Evolutionary conservation across 2,113 vertebrate genomes (phyloP), one percentile per base, ranked within the genome.

Genomic region (Myotis davidii): DNA sequence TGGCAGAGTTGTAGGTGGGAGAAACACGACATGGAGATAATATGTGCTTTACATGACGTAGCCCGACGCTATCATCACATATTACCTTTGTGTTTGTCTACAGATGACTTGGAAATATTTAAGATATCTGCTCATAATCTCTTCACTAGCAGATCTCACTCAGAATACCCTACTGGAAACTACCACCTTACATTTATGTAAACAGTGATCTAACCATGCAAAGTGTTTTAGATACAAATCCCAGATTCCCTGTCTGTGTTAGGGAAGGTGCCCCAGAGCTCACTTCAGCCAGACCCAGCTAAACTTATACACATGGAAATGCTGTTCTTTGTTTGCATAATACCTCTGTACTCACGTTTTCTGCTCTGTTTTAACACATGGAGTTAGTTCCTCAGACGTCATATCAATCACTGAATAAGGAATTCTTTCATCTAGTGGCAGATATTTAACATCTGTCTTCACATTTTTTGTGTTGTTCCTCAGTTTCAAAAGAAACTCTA

Each of bases 391-490:
- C 77, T 95, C 14, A 14, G 88, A 86, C 72, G 90, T 94, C 85
- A 54, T 96, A 96, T 96, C 96, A 95, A 97, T 96, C 96, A 96
- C 61, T 12, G 52, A 73, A 93, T 45, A 69, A 91, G 84, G 93
- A 96, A 94, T 93, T 95, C 96, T 97, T 97, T 97, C 91, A 97
- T 96, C 96, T 96, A 67, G 29, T 90, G 86, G 61, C 83, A 77
- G 94, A 94, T 96, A 97, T 95, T 97, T 97, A 97, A 97, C 97
- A 97, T 95, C 97, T 94, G 84, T 94, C 96, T 94, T 96, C 32
- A 84, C 65, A 72, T 54, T 56, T 93, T 85, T 96, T 89, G 45
- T 86, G 70, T 48, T 85, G 52, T 82, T 96, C 48, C 39, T 88
- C 79, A 70, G 39, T 96, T 97, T 95, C 92, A 91, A 92, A 94